These are phyloP conservation scores for Trematocara nigrifrons DNA, from an alignment of 2,113 vertebrate genomes.

Conservation along the genomic window DNA sequence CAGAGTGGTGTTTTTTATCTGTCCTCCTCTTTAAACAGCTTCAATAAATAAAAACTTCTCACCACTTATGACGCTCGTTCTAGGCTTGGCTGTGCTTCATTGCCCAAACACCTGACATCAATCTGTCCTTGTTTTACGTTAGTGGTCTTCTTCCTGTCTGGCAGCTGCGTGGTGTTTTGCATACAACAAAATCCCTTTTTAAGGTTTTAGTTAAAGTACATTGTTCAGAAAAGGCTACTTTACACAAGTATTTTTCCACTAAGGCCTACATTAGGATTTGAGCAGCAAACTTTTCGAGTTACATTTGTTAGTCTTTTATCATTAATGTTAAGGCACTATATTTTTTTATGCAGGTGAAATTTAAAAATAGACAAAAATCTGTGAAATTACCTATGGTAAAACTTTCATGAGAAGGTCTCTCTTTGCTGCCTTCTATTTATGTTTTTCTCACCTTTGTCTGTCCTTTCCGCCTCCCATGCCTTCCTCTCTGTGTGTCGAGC, in stretches of 20 bases:
- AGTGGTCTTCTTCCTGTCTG: not conserved
- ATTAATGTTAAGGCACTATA: too few relatives aligned
- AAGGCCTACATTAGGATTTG: not conserved
- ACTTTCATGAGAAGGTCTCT: not conserved
- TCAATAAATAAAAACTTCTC: not conserved
- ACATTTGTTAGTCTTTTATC: not conserved
- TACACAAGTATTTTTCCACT: not conserved
- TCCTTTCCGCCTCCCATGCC: not conserved
- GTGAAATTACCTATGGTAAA: not conserved
- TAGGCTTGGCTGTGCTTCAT: not conserved
- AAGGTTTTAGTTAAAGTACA: not conserved
- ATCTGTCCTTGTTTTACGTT: not conserved
- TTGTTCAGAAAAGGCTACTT: not conserved
- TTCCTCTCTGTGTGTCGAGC: not conserved
- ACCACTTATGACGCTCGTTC: slow-evolving; percentile 1
- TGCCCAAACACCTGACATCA: slow-evolving; percentile 9
- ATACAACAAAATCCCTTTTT: not conserved
- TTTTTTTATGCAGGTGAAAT: not conserved
- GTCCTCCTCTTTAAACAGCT: not conserved
- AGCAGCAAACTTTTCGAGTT: not conserved
- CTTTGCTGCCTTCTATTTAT: not conserved
- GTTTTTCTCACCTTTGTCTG: not conserved
- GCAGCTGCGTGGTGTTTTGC: not conserved
- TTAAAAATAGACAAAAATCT: not conserved
- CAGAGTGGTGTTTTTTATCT: not conserved